These are phyloP conservation scores for Cettia cetti DNA, from an alignment of 2,113 vertebrate genomes.

Conservation along the genomic window DNA sequence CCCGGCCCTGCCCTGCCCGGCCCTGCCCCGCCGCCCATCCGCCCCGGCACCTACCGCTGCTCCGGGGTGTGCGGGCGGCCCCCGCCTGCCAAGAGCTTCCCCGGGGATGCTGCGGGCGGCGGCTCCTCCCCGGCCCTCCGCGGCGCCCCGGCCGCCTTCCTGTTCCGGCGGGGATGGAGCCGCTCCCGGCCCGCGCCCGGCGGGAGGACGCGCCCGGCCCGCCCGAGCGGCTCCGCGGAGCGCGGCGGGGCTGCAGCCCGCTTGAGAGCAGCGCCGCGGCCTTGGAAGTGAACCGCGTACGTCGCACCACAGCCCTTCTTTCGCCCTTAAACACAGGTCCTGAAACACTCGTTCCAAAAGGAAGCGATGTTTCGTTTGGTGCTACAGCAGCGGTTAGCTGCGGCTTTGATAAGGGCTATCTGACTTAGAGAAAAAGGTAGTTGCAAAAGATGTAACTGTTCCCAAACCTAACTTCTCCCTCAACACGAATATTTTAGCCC, in stretches of 20 bases:
- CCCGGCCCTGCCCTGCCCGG: not conserved
- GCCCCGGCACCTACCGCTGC: not conserved
- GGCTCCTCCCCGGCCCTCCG: not conserved
- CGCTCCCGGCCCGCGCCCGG: not conserved
- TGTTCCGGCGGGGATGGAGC: slow-evolving; percentile 10
- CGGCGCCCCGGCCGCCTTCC: not conserved
- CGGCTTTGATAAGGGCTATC: not conserved
- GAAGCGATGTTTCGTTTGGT: not conserved
- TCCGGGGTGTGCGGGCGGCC: not conserved
- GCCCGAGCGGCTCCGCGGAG: not conserved
- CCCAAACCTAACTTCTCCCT: not conserved
- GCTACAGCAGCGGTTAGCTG: not conserved
- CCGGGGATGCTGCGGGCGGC: not conserved
- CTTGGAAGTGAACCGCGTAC: not conserved
- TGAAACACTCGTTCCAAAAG: not conserved
- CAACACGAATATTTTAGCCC: not conserved
- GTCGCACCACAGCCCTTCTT: not conserved
- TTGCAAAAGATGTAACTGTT: not conserved
- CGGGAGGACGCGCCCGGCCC: not conserved
- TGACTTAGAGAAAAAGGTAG: not conserved
- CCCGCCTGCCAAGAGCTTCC: not conserved
- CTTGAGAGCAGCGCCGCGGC: not conserved
- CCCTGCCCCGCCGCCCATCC: not conserved
- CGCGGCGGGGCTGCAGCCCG: not conserved
- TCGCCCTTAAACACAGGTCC: rapidly evolving